Percentiles rank a stretch among this genome's conserved stretches.
These are phyloP conservation scores for Bhutanitis thaidina DNA, from an alignment of 2,888 invertebrate species.

Conservation along the genomic window DNA sequence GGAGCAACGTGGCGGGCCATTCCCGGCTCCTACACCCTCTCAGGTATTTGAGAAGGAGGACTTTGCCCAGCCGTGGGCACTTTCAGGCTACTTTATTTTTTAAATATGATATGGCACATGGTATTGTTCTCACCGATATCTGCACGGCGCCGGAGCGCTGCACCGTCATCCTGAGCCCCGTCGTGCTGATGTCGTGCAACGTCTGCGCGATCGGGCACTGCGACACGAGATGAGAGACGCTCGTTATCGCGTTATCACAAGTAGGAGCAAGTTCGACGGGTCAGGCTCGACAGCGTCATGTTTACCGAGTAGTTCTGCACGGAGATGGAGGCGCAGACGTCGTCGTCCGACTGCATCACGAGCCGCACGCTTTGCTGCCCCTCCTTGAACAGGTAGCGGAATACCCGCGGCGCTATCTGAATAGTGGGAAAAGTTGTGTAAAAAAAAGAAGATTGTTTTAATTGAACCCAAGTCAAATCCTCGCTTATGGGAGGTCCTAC, in stretches of 20 bases:
- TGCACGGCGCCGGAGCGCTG: conserved; percentile 57
- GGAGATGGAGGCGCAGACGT: conserved; percentile 57
- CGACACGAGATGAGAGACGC: conserved; percentile 1
- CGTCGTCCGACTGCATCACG: conserved; percentile 47
- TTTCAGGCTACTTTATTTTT: too few relatives aligned
- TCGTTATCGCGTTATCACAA: too few relatives aligned
- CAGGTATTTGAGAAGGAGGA: too few relatives aligned
- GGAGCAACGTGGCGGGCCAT: too few relatives aligned
- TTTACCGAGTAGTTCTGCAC: conserved; percentile 56
- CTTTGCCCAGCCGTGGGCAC: too few relatives aligned
- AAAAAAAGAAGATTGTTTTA: too few relatives aligned
- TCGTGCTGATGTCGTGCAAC: conserved; percentile 28
- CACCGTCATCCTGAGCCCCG: conserved; percentile 53
- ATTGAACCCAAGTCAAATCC: too few relatives aligned
- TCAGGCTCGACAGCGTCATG: too few relatives aligned
- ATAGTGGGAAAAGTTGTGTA: conserved; percentile 5
- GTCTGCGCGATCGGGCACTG: conserved; percentile 66
- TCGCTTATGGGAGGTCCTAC: too few relatives aligned
- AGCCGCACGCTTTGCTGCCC: conserved; percentile 53
- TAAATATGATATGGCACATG: background rate
- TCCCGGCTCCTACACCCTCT: too few relatives aligned
- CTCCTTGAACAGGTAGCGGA: conserved; percentile 44
- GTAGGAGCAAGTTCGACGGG: too few relatives aligned
- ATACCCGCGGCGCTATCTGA: conserved; percentile 52
- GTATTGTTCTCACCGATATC: conserved; percentile 43